Conservation (phyloP, 2,113 vertebrate genomes). For the Aleadryas rufinucha region DNA sequence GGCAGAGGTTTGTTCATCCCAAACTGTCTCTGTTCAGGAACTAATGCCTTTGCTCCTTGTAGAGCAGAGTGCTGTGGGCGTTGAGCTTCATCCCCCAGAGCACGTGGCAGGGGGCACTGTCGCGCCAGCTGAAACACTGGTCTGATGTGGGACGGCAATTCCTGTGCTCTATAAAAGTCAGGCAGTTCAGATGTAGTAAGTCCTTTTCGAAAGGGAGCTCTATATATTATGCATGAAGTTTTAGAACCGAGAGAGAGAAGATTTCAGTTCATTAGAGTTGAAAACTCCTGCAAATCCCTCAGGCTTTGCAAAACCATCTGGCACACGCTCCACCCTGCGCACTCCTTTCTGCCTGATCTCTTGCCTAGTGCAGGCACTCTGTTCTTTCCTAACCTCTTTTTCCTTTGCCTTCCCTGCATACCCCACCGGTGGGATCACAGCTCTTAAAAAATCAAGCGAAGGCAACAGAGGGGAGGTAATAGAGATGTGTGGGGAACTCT, state of each 20-base stretch:
- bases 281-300: constrained; percentile 59
- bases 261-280: constrained; percentile 64
- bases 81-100: not conserved
- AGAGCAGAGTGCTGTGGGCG: not conserved
- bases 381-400: not conserved
- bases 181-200: constrained; percentile 36
- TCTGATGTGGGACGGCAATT: constrained; percentile 13
- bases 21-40: not conserved
- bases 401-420: not conserved
- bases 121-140: not conserved
- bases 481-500: not conserved
- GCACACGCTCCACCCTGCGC: not conserved
- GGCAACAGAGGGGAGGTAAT: not conserved
- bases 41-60: not conserved
- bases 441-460: not conserved
- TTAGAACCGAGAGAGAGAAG: constrained; percentile 37
- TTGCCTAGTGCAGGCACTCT: not conserved
- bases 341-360: not conserved
- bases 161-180: constrained; percentile 4
- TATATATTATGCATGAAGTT: constrained; percentile 63
- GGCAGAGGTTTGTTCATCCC: not conserved
- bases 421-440: not conserved
- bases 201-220: constrained; percentile 35
- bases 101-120: not conserved
- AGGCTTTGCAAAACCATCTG: constrained; percentile 58